phyloP scores from a whole-genome alignment of 30 jellyfish, hydroid and myxozoan species.

The Sanderia malayensis region DNA sequence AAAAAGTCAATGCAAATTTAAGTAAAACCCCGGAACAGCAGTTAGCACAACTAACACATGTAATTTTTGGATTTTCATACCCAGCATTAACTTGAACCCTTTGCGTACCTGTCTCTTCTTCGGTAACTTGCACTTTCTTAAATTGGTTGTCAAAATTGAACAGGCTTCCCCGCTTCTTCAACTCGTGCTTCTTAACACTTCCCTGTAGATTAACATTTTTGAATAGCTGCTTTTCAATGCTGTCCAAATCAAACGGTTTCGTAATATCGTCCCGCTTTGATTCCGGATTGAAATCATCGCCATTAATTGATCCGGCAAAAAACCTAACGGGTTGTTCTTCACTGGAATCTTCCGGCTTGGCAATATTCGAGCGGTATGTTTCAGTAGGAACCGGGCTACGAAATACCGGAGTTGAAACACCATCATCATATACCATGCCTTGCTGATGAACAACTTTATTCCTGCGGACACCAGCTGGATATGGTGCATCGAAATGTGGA shows the following conservation, averaged over 20 bases:
- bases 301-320: no score
- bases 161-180: no score
- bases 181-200: not conserved
- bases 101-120: conserved; percentile 97
- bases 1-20: conserved; percentile 82
- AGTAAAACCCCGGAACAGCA: conserved; percentile 94
- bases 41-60: conserved; percentile 85
- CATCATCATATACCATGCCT: conserved; percentile 36
- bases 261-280: conserved; percentile 27
- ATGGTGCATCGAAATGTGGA: conserved; percentile 87
- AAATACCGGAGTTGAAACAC: conserved; percentile 43
- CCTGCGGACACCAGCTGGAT: conserved; percentile 96
- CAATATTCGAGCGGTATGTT: conserved; percentile 48
- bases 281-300: no score
- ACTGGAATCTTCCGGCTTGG: conserved; percentile 42
- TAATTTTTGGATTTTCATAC: conserved; percentile 87
- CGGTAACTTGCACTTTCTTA: conserved; percentile 95
- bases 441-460: conserved; percentile 51
- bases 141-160: conserved; percentile 31
- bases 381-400: conserved; percentile 35
- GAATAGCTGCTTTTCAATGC: conserved; percentile 11
- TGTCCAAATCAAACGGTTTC: conserved; percentile 15
- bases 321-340: conserved; percentile 33
- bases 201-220: conserved; percentile 12
- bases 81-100: conserved; percentile 99